Percentiles rank a stretch among this genome's conserved stretches.
Evolutionary conservation across 2,888 invertebrate species (phyloP).

Genomic region (Amphipyra berbera): DNA sequence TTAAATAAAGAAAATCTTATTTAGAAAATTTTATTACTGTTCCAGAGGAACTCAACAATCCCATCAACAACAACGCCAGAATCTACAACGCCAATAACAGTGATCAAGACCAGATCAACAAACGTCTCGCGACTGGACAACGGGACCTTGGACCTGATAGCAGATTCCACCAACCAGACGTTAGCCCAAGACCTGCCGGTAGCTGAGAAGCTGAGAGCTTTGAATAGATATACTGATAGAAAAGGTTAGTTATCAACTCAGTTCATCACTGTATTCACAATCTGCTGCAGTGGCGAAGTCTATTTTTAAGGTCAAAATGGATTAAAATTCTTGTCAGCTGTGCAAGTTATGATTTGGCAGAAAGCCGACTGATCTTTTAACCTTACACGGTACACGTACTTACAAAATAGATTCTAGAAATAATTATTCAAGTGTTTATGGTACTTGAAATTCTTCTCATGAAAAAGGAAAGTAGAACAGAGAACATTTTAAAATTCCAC

Average conservation of each 20-base stretch:
- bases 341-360: constrained; percentile 35
- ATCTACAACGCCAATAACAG: constrained; percentile 40
- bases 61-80: constrained; percentile 58
- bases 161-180: constrained; percentile 81
- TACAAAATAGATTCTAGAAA: background rate
- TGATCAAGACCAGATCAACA: constrained; percentile 44
- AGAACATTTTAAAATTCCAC: constrained; percentile 1
- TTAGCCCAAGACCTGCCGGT: constrained; percentile 81
- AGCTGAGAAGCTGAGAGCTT: constrained; percentile 82
- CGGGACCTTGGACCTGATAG: constrained; percentile 72
- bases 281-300: no score
- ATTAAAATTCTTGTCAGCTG: constrained; percentile 20
- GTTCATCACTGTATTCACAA: no score
- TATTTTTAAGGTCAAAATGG: background rate
- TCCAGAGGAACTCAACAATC: constrained; percentile 69
- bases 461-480: background rate
- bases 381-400: constrained; percentile 4
- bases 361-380: constrained; percentile 41
- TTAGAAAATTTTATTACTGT: constrained; percentile 23
- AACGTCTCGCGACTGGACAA: constrained; percentile 65
- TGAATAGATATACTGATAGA: constrained; percentile 82
- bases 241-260: constrained; percentile 72
- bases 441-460: constrained; percentile 6
- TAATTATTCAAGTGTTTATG: constrained; percentile 20
- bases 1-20: background rate